These are phyloP conservation scores for Muscina levida DNA, from an alignment of 2,888 invertebrate genomes.

Conservation along the genomic window DNA sequence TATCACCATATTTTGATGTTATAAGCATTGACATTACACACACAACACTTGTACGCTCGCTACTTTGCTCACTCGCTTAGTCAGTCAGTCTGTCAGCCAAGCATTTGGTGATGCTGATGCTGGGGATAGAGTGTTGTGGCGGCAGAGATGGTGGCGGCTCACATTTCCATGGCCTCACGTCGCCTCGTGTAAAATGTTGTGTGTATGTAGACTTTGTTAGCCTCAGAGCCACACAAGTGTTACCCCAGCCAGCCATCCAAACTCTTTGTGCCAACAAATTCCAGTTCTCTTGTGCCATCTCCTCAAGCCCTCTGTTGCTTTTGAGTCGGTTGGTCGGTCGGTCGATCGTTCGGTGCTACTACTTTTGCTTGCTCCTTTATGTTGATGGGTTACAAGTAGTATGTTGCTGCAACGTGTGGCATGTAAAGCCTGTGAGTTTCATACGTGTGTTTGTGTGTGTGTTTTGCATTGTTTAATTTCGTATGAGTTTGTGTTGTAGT, in stretches of 20 bases:
- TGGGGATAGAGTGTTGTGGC: no score
- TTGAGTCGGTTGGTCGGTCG: background rate
- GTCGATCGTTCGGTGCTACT: background rate
- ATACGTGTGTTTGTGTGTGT: no score
- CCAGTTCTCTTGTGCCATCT: background rate
- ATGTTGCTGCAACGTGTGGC: conserved; percentile 8
- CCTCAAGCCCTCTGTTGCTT: background rate
- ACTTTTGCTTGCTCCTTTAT: background rate
- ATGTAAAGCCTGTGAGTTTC: conserved; percentile 17
- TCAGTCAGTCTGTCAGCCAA: no score
- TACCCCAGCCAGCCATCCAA: background rate
- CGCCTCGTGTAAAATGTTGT: background rate
- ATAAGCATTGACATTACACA: conserved; percentile 29
- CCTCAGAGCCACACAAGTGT: conserved; percentile 5
- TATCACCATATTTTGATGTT: conserved; percentile 37
- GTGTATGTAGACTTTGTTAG: background rate
- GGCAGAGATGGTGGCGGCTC: background rate
- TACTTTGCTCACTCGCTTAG: conserved; percentile 1
- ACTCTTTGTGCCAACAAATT: conserved; percentile 15
- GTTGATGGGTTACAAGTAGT: background rate
- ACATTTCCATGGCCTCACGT: conserved; percentile 1
- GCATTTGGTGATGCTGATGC: no score
- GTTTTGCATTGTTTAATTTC: conserved; percentile 10
- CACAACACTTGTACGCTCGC: no score
- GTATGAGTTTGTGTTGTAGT: no score